Conservation (phyloP, 2,888 invertebrate genomes). For the Heteropelma amictum region DNA sequence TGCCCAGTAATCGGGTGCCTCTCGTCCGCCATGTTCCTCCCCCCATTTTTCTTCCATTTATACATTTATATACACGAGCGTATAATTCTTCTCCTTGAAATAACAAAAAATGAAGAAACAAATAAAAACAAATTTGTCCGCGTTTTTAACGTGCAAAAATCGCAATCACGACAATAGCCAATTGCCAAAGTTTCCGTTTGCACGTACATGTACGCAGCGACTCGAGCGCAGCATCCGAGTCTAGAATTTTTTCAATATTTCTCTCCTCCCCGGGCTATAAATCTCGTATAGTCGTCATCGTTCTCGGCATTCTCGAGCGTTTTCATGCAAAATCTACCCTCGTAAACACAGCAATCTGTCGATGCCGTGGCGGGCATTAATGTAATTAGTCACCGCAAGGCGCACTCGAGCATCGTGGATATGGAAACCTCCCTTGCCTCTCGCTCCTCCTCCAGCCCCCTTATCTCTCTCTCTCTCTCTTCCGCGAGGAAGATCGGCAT, state of each 20-base stretch:
- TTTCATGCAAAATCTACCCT: constrained; percentile 73
- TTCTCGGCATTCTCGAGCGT: constrained; percentile 43
- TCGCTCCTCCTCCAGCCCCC: constrained; percentile 15
- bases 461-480: constrained; percentile 38
- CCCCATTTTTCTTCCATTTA: constrained; percentile 59
- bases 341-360: constrained; percentile 77
- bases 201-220: no score
- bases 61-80: neutral
- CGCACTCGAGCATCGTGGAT: constrained; percentile 67
- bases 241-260: constrained; percentile 10
- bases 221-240: constrained; percentile 15
- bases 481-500: constrained; percentile 45
- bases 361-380: constrained; percentile 76
- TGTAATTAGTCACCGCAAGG: constrained; percentile 78
- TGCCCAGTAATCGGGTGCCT: constrained; percentile 76
- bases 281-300: constrained; percentile 18
- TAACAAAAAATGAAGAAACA: neutral
- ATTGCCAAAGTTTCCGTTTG: no score
- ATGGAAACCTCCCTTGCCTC: no score
- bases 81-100: constrained; percentile 5
- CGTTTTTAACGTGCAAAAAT: no score
- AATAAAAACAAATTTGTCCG: neutral
- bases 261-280: constrained; percentile 20
- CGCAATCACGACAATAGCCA: no score
- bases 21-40: constrained; percentile 72